A percentile compares a stretch with the other conserved stretches of the same genome.
Conservation (phyloP, 1,140 invertebrate genomes). For the Frieseomelitta varia region DNA sequence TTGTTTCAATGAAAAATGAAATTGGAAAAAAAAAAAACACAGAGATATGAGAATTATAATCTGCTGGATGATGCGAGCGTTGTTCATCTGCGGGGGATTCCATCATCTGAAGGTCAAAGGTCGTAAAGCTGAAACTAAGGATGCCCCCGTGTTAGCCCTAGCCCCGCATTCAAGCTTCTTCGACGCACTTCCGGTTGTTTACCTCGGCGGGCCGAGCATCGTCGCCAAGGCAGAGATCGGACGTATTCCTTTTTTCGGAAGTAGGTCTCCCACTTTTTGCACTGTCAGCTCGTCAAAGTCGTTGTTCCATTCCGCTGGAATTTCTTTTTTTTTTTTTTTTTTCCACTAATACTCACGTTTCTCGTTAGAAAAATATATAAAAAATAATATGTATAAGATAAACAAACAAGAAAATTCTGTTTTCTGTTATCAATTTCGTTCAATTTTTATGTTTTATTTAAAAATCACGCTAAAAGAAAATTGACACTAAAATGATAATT, state of each 20-base stretch:
- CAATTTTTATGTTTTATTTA: not conserved
- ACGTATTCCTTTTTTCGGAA: constrained; percentile 92
- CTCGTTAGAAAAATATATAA: not conserved
- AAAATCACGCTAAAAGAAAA: not conserved
- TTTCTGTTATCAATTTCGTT: too few species aligned
- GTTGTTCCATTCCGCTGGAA: not conserved
- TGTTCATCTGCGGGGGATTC: constrained; percentile 92
- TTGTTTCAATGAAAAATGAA: not conserved
- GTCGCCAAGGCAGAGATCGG: constrained; percentile 93
- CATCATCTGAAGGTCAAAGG: constrained; percentile 88
- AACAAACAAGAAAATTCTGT: too few species aligned
- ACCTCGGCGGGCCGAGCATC: constrained; percentile 91
- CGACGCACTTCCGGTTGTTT: constrained; percentile 92
- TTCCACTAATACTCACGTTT: too few species aligned
- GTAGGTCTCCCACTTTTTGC: constrained; percentile 83
- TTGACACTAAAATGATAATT: too few species aligned
- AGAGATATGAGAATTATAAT: constrained; percentile 85
- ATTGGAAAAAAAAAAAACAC: constrained; percentile 51
- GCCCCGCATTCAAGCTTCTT: constrained; percentile 96
- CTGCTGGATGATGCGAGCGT: constrained; percentile 86
- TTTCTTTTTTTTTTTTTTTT: not conserved
- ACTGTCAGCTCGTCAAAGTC: constrained; percentile 22
- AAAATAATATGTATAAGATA: too few species aligned
- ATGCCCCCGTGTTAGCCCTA: constrained; percentile 93
- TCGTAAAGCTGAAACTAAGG: constrained; percentile 84